Evolutionary conservation across 2,113 vertebrate species (phyloP).

Genomic region (Dipodomys stephensi): DNA sequence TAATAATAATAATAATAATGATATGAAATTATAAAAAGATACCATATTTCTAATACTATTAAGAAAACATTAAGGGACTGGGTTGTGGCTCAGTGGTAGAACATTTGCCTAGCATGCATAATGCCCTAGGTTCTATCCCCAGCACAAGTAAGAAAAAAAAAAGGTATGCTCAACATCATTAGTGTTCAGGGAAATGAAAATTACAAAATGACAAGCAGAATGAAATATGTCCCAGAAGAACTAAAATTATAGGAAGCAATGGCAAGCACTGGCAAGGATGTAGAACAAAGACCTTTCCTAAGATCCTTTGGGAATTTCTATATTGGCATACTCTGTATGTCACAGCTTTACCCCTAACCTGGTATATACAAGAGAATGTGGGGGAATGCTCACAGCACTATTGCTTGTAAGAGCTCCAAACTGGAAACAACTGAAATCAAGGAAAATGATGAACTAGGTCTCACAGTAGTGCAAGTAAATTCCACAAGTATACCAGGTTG

Average conservation of each 20-base stretch:
- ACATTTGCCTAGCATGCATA: neutral
- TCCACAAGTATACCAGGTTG: neutral
- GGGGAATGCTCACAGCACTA: neutral
- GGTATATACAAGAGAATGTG: neutral
- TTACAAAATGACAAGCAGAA: slow-evolving; percentile 16
- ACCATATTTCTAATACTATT: neutral
- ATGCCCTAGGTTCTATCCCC: too few relatives aligned
- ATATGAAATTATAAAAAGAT: slow-evolving; percentile 2
- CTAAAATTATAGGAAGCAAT: neutral
- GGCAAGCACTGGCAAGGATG: neutral
- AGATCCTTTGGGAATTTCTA: neutral
- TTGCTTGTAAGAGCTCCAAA: neutral
- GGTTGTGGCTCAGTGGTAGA: neutral
- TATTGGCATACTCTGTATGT: too few relatives aligned
- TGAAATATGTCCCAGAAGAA: neutral
- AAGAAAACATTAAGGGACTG: neutral
- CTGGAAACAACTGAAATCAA: neutral
- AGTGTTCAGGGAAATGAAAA: neutral
- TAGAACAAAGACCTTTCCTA: neutral
- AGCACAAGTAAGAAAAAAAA: neutral
- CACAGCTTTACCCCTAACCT: neutral
- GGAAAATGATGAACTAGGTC: neutral
- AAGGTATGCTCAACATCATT: neutral
- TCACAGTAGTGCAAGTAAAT: neutral
- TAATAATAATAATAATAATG: neutral